Base-by-base conservation (phyloP, 2,888 invertebrate species). In the Acronicta alni region DNA sequence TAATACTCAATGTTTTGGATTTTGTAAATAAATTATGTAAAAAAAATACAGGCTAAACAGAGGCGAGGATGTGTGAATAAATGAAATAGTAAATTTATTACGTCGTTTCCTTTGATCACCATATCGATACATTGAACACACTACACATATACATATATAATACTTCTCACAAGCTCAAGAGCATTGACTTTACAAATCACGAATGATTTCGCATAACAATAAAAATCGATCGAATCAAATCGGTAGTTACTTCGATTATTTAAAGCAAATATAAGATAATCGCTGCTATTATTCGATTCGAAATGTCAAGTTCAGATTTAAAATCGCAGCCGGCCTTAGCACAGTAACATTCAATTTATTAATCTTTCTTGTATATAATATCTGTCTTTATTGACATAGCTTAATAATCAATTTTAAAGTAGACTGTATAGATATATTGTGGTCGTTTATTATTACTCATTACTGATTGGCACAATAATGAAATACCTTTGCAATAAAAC, bases 11-110 rank as follows among this genome's bases (percentile, higher is more conserved):
- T 73, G 75, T 88, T 88, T 87, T 87, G 87, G 88, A 80, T 72
- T 90, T 73, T 69, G 88, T 91, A 91, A 85, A 88, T 89, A 88
- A 91, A 87, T 89, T 89, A 88, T 89, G 84, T 85, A 83, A 81
- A 86, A 84, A 83, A 84, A 80, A 78, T 67, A 89, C 85, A 88
- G 85, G 85, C 86, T 88, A 70, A 49, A 90, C 81, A 87, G 86
- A 81, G 87, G 90, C 89, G 92, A 92, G 92, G 92, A 92, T 91
- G 93, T 87, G 93, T 90, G 91, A 93, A 93, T 93, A 93, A 92
- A 93, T 90, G 91, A 88, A 85, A 87, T 83, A 83, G 81, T 85
- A 84, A 85, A 70, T 84, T 83, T 73, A 75, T 61, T 48, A 17
- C 41, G 59, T 75, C 57, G 45, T 59, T 77, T 78, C 42, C 45